phyloP scores from a whole-genome alignment of 2,113 vertebrate genomes.

The Echinops telfairi region DNA sequence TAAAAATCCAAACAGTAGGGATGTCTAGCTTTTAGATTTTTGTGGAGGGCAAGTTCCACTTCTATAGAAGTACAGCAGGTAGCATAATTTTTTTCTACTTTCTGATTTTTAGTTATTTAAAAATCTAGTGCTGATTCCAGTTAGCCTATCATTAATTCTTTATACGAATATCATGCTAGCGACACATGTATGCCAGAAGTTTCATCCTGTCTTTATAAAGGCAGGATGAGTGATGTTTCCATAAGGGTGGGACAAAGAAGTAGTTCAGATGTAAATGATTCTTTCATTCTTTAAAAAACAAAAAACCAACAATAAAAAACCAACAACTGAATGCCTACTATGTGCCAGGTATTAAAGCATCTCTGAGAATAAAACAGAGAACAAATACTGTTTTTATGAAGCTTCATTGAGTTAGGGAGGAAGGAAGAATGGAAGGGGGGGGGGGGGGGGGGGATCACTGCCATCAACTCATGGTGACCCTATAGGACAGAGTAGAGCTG shows the following conservation, averaged over 20 bases:
- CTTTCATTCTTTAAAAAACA: slow-evolving; percentile 34
- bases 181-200: not conserved
- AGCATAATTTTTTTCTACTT: slow-evolving; percentile 11
- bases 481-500: no score
- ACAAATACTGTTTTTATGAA: not conserved
- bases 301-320: not conserved
- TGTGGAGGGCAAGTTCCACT: not conserved
- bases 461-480: no score
- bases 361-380: not conserved
- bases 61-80: slow-evolving; percentile 7
- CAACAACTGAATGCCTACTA: slow-evolving; percentile 17
- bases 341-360: slow-evolving; percentile 1
- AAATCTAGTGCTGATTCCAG: slow-evolving; percentile 12
- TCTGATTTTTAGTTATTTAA: not conserved
- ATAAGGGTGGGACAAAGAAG: not conserved
- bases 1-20: not conserved
- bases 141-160: slow-evolving; percentile 7
- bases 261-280: slow-evolving; percentile 22
- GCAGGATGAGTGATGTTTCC: slow-evolving; percentile 30
- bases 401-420: not conserved
- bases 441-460: no score
- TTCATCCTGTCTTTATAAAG: slow-evolving; percentile 49
- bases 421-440: no score
- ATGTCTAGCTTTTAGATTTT: not conserved
- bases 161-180: slow-evolving; percentile 4